Conservation (phyloP, 2,113 vertebrate genomes). For the Saccopteryx bilineata region DNA sequence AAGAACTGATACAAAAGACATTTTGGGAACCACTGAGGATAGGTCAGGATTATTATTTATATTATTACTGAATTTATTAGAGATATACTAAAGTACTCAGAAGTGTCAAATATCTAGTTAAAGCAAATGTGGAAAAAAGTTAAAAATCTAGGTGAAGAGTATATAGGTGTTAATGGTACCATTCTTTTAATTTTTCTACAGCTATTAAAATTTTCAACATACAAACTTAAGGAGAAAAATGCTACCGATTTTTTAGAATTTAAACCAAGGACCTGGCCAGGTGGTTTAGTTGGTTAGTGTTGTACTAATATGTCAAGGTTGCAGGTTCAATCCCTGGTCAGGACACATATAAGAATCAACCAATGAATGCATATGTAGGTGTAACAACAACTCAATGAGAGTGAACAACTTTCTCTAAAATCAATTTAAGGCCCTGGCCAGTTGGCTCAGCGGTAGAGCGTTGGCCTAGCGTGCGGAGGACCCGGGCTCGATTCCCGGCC, state of each 20-base stretch:
- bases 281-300: no score
- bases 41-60: neutral
- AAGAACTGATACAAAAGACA: neutral
- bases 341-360: no score
- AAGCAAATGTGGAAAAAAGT: conserved; percentile 18
- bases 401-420: no score
- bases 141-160: neutral
- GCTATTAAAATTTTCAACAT: conserved; percentile 48
- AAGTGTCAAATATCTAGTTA: neutral
- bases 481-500: no score
- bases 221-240: conserved; percentile 29
- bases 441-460: no score
- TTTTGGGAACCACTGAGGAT: neutral
- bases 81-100: neutral
- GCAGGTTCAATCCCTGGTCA: no score
- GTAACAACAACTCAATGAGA: no score
- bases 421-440: no score
- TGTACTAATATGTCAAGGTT: no score
- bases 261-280: no score
- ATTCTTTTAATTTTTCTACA: neutral
- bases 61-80: neutral
- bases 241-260: neutral
- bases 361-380: no score
- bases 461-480: no score
- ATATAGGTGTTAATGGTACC: neutral